These are phyloP conservation scores for Gonioctena quinquepunctata DNA, from an alignment of 1,140 invertebrate genomes.

Conservation along the genomic window DNA sequence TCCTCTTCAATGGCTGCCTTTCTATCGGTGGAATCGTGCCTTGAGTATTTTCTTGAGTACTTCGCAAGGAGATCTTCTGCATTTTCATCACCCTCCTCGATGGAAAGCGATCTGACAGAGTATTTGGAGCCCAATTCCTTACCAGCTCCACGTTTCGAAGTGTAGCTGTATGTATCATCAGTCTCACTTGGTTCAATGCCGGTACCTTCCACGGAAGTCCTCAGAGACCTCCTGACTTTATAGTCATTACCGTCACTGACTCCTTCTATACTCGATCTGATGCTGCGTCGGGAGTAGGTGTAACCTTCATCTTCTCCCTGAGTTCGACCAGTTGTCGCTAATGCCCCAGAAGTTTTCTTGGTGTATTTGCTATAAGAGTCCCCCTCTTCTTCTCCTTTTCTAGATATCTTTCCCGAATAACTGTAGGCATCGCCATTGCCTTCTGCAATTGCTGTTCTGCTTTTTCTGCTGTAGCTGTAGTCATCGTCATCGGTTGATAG, in stretches of 20 bases:
- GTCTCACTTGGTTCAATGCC: conserved; percentile 25
- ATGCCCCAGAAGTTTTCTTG: conserved; percentile 27
- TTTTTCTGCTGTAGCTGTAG: conserved; percentile 34
- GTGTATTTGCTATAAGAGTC: conserved; percentile 29
- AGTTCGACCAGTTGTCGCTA: conserved; percentile 18
- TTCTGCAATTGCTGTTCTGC: conserved; percentile 23
- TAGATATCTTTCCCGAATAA: conserved; percentile 36
- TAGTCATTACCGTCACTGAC: conserved; percentile 40
- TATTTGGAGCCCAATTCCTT: conserved; percentile 36
- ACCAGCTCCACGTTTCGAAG: conserved; percentile 23
- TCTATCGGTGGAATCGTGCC: conserved; percentile 41
- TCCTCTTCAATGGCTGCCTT: conserved; percentile 34
- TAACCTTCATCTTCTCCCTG: conserved; percentile 32
- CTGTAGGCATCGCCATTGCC: conserved; percentile 31
- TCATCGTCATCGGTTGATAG: conserved; percentile 29
- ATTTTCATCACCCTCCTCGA: conserved; percentile 35
- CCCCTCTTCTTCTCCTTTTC: conserved; percentile 20
- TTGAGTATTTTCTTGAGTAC: conserved; percentile 38
- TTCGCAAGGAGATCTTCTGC: conserved; percentile 40
- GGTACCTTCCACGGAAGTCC: conserved; percentile 34
- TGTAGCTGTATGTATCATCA: conserved; percentile 16
- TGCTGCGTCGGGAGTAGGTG: conserved; percentile 35
- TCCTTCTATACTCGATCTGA: conserved; percentile 29
- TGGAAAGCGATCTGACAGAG: conserved; percentile 36
- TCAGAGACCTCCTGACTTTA: conserved; percentile 38